These are phyloP conservation scores for Hemibates koningsi DNA, from an alignment of 2,113 vertebrate species.

Conservation along the genomic window DNA sequence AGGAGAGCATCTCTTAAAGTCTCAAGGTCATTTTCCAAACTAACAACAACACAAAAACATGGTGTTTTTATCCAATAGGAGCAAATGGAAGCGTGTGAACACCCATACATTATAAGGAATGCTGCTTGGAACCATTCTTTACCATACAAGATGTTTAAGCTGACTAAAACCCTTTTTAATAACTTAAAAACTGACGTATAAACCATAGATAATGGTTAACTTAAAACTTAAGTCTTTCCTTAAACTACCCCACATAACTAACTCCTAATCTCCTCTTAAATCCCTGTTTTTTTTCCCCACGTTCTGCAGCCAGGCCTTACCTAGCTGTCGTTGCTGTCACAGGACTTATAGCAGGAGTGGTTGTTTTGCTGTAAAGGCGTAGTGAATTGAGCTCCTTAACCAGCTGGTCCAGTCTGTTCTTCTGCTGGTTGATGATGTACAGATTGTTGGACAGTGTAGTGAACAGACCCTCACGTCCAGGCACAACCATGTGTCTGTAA, in stretches of 20 bases:
- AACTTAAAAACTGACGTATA: not conserved
- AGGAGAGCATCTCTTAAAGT: conserved; percentile 79
- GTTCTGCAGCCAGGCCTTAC: not conserved
- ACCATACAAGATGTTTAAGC: not conserved
- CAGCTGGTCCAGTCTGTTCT: conserved; percentile 80
- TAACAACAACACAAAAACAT: conserved; percentile 42
- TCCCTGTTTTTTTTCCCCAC: not conserved
- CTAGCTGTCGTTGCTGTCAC: not conserved
- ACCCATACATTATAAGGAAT: not conserved
- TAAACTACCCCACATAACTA: not conserved
- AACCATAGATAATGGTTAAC: not conserved
- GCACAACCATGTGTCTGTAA: conserved; percentile 82
- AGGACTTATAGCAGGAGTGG: conserved; percentile 39
- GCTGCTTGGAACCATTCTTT: not conserved
- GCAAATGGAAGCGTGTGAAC: not conserved
- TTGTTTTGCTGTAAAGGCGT: conserved; percentile 80
- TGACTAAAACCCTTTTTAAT: not conserved
- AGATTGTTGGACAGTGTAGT: conserved; percentile 87
- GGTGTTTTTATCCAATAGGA: not conserved
- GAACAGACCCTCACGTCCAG: conserved; percentile 88
- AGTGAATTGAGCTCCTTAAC: conserved; percentile 82
- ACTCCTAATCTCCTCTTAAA: not conserved
- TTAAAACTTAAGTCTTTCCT: not conserved
- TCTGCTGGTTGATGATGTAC: conserved; percentile 93
- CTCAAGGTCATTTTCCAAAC: conserved; percentile 87